Evolutionary conservation across 2,797 vertebrate species (phyloP).

Genomic region (Scyliorhinus canicula): DNA sequence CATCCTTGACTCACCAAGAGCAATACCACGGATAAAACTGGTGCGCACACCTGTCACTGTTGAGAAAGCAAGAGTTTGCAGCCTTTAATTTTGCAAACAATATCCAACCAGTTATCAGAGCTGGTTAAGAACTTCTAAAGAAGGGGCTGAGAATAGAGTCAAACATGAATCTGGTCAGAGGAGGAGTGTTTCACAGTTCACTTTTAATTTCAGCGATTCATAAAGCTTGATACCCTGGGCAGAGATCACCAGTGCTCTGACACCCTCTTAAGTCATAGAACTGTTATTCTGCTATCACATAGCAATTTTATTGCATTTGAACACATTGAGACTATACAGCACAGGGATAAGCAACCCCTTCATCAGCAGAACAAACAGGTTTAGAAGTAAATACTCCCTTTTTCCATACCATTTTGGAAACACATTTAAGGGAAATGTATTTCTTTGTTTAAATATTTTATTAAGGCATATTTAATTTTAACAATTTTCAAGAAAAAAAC

Average conservation of each 20-base stretch:
- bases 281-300: neutral
- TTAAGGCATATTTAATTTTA: no score
- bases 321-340: neutral
- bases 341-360: neutral
- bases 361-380: neutral
- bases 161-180: neutral
- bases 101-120: neutral
- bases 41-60: no score
- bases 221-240: neutral
- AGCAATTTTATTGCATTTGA: neutral
- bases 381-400: neutral
- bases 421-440: no score
- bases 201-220: neutral
- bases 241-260: neutral
- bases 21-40: neutral
- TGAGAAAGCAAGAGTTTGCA: neutral
- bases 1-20: neutral
- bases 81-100: neutral
- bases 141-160: neutral
- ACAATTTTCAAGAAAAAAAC: no score
- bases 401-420: neutral
- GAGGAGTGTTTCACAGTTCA: neutral
- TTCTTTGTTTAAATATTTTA: no score
- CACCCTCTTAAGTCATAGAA: neutral
- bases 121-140: neutral